A percentile compares a stretch with the other conserved stretches of the same genome.
Conservation (phyloP, 2,797 vertebrate genomes). For the Spondyliosoma cantharus region DNA sequence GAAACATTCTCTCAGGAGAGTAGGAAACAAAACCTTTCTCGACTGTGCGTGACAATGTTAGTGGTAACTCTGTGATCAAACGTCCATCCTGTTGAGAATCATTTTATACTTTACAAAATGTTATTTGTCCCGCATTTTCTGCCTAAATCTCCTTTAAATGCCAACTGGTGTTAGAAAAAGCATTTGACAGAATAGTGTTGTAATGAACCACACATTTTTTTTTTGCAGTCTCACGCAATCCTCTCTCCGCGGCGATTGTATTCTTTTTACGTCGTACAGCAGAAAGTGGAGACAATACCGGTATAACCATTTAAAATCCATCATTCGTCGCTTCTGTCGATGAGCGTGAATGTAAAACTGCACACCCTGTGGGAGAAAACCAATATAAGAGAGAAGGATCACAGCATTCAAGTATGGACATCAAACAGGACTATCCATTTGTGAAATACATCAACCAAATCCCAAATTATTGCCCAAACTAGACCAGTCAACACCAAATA, state of each 20-base stretch:
- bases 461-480: conserved; percentile 7
- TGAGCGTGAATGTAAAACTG: conserved; percentile 35
- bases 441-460: conserved; percentile 36
- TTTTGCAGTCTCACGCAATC: conserved; percentile 16
- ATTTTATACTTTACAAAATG: conserved; percentile 35
- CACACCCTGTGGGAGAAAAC: conserved; percentile 40
- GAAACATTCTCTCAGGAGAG: conserved; percentile 51
- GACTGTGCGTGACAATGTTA: conserved; percentile 39
- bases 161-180: conserved; percentile 17
- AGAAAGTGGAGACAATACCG: conserved; percentile 18
- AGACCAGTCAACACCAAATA: conserved; percentile 39
- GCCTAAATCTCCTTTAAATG: conserved; percentile 7
- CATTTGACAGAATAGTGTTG: conserved; percentile 37
- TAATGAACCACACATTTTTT: conserved; percentile 28
- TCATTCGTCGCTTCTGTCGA: conserved; percentile 31
- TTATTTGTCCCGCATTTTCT: conserved; percentile 13
- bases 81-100: conserved; percentile 32
- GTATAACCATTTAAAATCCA: conserved; percentile 23
- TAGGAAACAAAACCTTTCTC: conserved; percentile 33
- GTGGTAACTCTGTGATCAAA: conserved; percentile 46
- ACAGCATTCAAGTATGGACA: conserved; percentile 37
- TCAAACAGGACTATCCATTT: conserved; percentile 22
- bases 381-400: conserved; percentile 19
- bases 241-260: conserved; percentile 26
- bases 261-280: conserved; percentile 26